phyloP scores from a whole-genome alignment of 2,888 invertebrate species.

The Oscheius onirici region DNA sequence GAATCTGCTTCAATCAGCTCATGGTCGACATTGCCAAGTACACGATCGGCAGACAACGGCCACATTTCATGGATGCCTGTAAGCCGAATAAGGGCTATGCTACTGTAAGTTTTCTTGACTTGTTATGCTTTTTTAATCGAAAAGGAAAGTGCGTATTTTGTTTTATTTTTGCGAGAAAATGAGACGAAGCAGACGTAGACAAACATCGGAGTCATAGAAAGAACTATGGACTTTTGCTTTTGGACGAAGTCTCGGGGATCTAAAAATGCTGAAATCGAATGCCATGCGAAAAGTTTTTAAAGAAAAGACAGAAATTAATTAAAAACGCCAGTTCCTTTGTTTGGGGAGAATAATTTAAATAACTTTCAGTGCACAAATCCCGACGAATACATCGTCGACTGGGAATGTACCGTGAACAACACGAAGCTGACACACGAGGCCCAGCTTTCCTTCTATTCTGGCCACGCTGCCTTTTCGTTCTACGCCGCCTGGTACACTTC shows the following conservation, averaged over 20 bases:
- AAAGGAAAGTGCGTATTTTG: no score
- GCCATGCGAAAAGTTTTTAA: no score
- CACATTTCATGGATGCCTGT: slow-evolving; percentile 92
- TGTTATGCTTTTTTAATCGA: no score
- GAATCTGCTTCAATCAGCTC: slow-evolving; percentile 70
- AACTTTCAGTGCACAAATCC: slow-evolving; percentile 47
- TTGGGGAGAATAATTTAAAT: no score
- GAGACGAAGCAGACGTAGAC: no score
- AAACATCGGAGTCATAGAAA: no score
- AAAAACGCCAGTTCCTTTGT: no score
- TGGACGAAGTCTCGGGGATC: no score
- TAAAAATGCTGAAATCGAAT: no score
- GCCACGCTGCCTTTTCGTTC: slow-evolving; percentile 71
- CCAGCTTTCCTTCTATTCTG: slow-evolving; percentile 71
- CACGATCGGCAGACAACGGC: slow-evolving; percentile 88
- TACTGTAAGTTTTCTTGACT: slow-evolving; percentile 23
- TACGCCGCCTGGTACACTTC: slow-evolving; percentile 71
- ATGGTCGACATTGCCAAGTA: slow-evolving; percentile 92
- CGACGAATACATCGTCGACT: slow-evolving; percentile 61
- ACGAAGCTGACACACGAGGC: slow-evolving; percentile 64
- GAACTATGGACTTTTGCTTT: no score
- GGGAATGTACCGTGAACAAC: slow-evolving; percentile 58
- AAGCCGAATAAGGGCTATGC: slow-evolving; percentile 76
- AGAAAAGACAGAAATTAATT: no score
- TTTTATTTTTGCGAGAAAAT: no score